Percentiles rank a stretch among this genome's conserved stretches.
phyloP scores from a whole-genome alignment of 2,888 invertebrate species.

The Brachylomia viminalis region DNA sequence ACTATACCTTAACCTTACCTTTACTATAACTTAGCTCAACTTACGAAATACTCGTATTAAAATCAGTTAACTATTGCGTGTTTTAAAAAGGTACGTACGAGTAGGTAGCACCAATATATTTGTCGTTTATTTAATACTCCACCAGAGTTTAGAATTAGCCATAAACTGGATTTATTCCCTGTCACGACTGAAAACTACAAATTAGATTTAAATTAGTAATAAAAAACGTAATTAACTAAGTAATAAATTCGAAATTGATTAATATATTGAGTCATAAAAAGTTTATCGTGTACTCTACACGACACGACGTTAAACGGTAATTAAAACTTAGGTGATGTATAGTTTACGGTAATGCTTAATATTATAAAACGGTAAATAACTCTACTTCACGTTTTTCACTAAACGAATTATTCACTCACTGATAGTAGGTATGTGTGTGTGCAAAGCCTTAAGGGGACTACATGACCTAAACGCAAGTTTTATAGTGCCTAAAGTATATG shows the following conservation, averaged over 20 bases:
- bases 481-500: too few species aligned
- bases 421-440: slow-evolving; percentile 5
- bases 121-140: background rate
- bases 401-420: background rate
- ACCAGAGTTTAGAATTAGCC: background rate
- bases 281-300: slow-evolving; percentile 16
- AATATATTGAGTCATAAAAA: slow-evolving; percentile 19
- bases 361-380: background rate
- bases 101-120: background rate
- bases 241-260: slow-evolving; percentile 26
- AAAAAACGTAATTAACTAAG: slow-evolving; percentile 6
- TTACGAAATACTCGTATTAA: slow-evolving; percentile 10
- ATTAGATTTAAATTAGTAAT: slow-evolving; percentile 26
- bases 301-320: slow-evolving; percentile 22
- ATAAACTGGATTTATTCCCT: slow-evolving; percentile 10
- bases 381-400: background rate
- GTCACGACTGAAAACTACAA: slow-evolving; percentile 23
- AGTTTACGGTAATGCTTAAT: slow-evolving; percentile 1
- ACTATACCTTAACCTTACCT: too few species aligned
- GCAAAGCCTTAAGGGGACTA: slow-evolving; percentile 6
- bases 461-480: too few species aligned
- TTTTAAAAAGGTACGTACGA: too few species aligned
- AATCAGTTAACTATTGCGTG: background rate
- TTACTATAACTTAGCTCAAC: background rate
- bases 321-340: slow-evolving; percentile 13